Evolutionary conservation across 2,888 invertebrate genomes (phyloP).

Genomic region (Limenitis camilla): DNA sequence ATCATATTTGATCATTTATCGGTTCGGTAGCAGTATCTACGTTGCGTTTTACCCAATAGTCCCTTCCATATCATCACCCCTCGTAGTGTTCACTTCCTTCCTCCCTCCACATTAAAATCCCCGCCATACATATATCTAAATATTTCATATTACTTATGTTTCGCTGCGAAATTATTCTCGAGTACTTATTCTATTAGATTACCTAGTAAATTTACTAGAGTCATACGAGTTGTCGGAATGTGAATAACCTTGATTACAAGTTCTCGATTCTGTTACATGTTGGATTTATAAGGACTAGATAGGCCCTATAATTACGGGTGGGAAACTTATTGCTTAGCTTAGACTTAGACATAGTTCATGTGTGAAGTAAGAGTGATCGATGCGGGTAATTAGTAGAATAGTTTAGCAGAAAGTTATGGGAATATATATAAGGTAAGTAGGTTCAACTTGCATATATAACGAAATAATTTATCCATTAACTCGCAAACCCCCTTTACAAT

Average conservation of each 20-base stretch:
- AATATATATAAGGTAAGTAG: too few relatives aligned
- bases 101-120: too few relatives aligned
- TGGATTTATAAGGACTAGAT: slow-evolving; percentile 13
- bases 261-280: slow-evolving; percentile 9
- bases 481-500: too few relatives aligned
- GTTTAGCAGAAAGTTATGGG: too few relatives aligned
- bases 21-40: too few relatives aligned
- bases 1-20: too few relatives aligned
- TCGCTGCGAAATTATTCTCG: slow-evolving; percentile 1
- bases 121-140: too few relatives aligned
- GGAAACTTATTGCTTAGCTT: neutral
- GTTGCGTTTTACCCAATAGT: too few relatives aligned
- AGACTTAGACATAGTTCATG: neutral
- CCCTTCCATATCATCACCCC: too few relatives aligned
- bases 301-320: slow-evolving; percentile 3
- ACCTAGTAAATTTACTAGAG: slow-evolving; percentile 9
- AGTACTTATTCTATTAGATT: slow-evolving; percentile 10
- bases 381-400: neutral
- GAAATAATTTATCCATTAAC: too few relatives aligned
- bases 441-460: too few relatives aligned
- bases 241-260: slow-evolving; percentile 22
- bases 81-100: too few relatives aligned
- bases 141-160: neutral
- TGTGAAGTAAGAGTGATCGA: neutral
- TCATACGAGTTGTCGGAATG: slow-evolving; percentile 25